phyloP scores from a whole-genome alignment of 2,888 invertebrate genomes.

The Ypsolopha sequella region DNA sequence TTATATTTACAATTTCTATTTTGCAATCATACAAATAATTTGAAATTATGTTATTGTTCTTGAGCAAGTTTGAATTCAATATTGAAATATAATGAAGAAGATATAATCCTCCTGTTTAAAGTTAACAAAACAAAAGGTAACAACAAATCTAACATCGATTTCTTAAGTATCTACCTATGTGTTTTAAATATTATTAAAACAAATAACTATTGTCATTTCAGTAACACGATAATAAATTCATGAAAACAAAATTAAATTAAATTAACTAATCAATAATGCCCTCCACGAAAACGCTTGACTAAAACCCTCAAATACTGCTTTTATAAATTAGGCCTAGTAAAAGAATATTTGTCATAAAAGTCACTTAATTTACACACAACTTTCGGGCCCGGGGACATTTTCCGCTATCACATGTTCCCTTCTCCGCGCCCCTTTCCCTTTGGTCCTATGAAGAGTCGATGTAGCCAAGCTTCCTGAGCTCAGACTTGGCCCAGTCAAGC shows the following conservation, averaged over 20 bases:
- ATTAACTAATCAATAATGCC: neutral
- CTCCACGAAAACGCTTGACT: neutral
- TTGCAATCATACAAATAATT: too few relatives aligned
- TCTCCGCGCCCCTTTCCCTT: constrained; percentile 65
- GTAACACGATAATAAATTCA: neutral
- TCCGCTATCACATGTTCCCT: constrained; percentile 86
- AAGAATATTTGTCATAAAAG: neutral
- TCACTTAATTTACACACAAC: constrained; percentile 78
- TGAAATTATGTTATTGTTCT: too few relatives aligned
- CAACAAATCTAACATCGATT: neutral
- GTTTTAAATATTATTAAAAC: neutral
- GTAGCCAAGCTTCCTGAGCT: constrained; percentile 57
- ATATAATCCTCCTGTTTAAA: too few relatives aligned
- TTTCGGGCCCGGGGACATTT: constrained; percentile 88
- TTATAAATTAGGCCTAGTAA: neutral
- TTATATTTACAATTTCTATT: too few relatives aligned
- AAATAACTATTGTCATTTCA: neutral
- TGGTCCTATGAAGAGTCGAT: constrained; percentile 60
- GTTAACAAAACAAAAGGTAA: neutral
- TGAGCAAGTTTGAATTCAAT: too few relatives aligned
- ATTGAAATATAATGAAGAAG: too few relatives aligned
- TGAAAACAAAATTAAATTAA: neutral
- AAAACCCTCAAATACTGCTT: neutral
- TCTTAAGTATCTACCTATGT: neutral
- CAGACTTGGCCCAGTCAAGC: constrained; percentile 53